Percentiles rank a stretch among this genome's conserved stretches.
These are phyloP conservation scores for Furnarius figulus DNA, from an alignment of 2,113 vertebrate genomes.

Conservation along the genomic window DNA sequence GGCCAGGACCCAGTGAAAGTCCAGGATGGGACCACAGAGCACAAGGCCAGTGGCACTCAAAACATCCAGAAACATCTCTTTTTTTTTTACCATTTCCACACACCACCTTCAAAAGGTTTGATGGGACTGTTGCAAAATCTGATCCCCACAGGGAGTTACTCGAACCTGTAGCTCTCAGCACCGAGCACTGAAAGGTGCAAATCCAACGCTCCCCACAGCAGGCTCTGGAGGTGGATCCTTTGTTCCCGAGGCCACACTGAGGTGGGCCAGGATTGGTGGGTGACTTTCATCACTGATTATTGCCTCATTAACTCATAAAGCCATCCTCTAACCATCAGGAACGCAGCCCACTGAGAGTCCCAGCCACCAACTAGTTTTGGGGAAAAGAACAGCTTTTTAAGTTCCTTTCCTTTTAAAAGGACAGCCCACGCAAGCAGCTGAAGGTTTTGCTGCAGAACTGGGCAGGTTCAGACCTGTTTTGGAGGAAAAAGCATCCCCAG, in stretches of 20 bases:
- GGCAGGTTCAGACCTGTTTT: background rate
- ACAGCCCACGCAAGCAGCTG: background rate
- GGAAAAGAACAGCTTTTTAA: fast-evolving
- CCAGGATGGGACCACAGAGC: background rate
- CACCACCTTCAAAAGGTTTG: background rate
- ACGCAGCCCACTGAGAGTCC: background rate
- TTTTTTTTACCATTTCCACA: background rate
- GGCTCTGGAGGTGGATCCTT: background rate
- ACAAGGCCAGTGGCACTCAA: background rate
- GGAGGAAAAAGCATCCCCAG: background rate
- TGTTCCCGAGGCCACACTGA: fast-evolving
- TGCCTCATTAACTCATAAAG: background rate
- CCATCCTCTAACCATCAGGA: background rate
- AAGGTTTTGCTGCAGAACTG: background rate
- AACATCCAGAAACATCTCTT: background rate
- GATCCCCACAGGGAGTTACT: background rate
- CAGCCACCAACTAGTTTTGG: background rate
- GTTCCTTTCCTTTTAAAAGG: background rate
- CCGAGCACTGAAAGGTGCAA: background rate
- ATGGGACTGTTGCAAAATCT: background rate
- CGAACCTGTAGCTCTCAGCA: background rate
- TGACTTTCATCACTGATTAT: background rate
- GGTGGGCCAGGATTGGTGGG: background rate
- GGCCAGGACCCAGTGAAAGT: background rate
- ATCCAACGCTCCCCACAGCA: background rate